Percentiles rank a stretch among this genome's conserved stretches.
phyloP scores from a whole-genome alignment of 2,797 vertebrate species.

The Poecilia gillii region DNA sequence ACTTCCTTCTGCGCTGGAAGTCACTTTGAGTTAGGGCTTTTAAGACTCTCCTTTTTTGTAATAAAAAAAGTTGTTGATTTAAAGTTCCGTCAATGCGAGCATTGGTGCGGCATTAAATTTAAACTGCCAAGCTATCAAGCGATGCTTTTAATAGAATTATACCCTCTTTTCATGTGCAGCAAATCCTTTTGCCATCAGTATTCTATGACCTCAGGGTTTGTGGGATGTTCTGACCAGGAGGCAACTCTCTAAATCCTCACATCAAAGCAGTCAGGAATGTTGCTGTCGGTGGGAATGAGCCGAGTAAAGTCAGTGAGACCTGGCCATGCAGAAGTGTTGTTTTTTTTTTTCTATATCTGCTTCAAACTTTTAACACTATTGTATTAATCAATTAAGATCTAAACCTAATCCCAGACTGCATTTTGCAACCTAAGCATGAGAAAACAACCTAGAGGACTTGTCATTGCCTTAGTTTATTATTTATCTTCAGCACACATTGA shows the following conservation, averaged over 20 bases:
- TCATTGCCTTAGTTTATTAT: neutral
- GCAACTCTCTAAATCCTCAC: slow-evolving; percentile 1
- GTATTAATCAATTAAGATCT: neutral
- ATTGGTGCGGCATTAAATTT: neutral
- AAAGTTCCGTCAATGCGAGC: slow-evolving; percentile 13
- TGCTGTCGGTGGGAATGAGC: neutral
- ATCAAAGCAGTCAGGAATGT: neutral
- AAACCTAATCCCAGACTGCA: neutral
- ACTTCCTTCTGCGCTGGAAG: slow-evolving; percentile 4
- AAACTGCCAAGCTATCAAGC: neutral
- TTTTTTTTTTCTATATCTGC: neutral
- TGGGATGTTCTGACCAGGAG: neutral
- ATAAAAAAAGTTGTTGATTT: slow-evolving; percentile 19
- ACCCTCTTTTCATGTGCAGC: neutral
- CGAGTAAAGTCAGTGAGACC: slow-evolving; percentile 3
- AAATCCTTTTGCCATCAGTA: neutral
- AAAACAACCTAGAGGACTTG: neutral
- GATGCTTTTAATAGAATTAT: slow-evolving; percentile 1
- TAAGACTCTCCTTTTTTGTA: slow-evolving; percentile 1
- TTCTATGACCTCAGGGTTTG: neutral
- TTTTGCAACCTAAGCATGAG: neutral
- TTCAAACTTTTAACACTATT: neutral
- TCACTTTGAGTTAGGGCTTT: slow-evolving; percentile 14
- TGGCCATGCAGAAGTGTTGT: neutral
- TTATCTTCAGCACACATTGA: neutral